Base-by-base conservation (phyloP, 2,797 vertebrate genomes). In the Huso huso region DNA sequence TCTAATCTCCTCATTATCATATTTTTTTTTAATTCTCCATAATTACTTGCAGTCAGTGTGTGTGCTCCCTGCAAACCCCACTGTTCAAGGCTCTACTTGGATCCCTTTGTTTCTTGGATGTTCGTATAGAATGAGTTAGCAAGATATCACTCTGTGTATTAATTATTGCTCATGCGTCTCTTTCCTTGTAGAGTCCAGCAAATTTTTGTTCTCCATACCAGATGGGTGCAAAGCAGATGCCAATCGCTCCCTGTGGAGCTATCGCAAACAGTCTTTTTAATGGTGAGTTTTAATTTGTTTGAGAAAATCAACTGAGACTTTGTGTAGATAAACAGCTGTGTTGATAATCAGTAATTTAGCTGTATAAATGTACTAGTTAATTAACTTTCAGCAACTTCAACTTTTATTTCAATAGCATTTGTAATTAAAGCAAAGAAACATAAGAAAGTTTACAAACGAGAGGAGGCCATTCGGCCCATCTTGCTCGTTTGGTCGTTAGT, bases 261-360 rank as follows among this genome's bases (percentile, higher is more conserved):
- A 49, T 93, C 48, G 88, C 93, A 72, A 94, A 94, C 86, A 97
- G 94, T 88, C 88, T 92, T 81, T 97, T 97, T 81, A 96, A 93
- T 51, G 90, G 91, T 92, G 10, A 50, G 61, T n/a, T 7, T n/a
- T 6, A 2, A 50, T 62, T 49, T n/a, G 48, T 12, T 48, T 63
- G 48, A 11, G 6, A 23, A 23, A 37, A 37, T 37, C 37, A 63
- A 49, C 23, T 48, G 48, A 48, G 6, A 63, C 37, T 11, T 1
- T 7, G 48, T 49, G 10, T 6, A 11, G 48, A 49, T 49, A 23
- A 7, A 6, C 48, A 64, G 61, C 12, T 2, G 1, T 18, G 37
- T 59, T 2, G 48, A 1, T 49, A 51, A 53, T n/a, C 1, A 63
- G 1, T 67, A 48, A 12, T 12, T 12, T 55, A 53, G 64, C 10